Percentiles rank a stretch among this genome's conserved stretches.
These are phyloP conservation scores for Glossosoma conforme DNA, from an alignment of 1,140 invertebrate species.

Conservation along the genomic window DNA sequence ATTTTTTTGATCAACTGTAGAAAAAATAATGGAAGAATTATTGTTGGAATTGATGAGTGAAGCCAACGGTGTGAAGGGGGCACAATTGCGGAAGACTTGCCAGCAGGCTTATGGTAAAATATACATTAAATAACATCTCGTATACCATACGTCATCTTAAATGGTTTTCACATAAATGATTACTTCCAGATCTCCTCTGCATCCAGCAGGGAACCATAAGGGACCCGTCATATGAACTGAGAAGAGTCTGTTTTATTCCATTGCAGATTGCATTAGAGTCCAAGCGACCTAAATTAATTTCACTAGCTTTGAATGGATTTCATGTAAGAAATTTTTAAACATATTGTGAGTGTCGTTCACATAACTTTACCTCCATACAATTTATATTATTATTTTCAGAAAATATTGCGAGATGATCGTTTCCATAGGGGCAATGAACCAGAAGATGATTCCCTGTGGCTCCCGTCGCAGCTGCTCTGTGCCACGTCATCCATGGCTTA, in stretches of 20 bases:
- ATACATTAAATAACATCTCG: background rate
- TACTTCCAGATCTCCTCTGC: slow-evolving; percentile 69
- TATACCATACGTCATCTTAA: background rate
- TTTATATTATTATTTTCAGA: slow-evolving; percentile 50
- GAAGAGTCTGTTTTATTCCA: slow-evolving; percentile 75
- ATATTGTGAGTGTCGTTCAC: slow-evolving; percentile 20
- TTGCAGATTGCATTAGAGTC: slow-evolving; percentile 83
- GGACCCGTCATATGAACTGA: slow-evolving; percentile 76
- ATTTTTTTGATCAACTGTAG: no score
- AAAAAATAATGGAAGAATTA: slow-evolving; percentile 70
- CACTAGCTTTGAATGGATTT: slow-evolving; percentile 75
- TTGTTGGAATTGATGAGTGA: slow-evolving; percentile 74
- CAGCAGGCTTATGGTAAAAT: slow-evolving; percentile 73
- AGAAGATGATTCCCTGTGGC: slow-evolving; percentile 86
- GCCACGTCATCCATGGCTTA: slow-evolving; percentile 70
- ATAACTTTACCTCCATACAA: slow-evolving; percentile 5
- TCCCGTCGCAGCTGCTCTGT: slow-evolving; percentile 82
- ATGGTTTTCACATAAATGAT: background rate
- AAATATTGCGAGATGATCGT: slow-evolving; percentile 82
- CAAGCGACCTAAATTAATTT: slow-evolving; percentile 76
- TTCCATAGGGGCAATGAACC: slow-evolving; percentile 88
- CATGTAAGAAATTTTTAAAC: slow-evolving; percentile 58
- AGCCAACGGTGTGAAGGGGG: slow-evolving; percentile 67
- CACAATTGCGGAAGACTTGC: slow-evolving; percentile 65
- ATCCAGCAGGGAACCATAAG: slow-evolving; percentile 72